A percentile compares a stretch with the other conserved stretches of the same genome.
Conservation (phyloP, 2,888 invertebrate species). For the Cheilosia variabilis region DNA sequence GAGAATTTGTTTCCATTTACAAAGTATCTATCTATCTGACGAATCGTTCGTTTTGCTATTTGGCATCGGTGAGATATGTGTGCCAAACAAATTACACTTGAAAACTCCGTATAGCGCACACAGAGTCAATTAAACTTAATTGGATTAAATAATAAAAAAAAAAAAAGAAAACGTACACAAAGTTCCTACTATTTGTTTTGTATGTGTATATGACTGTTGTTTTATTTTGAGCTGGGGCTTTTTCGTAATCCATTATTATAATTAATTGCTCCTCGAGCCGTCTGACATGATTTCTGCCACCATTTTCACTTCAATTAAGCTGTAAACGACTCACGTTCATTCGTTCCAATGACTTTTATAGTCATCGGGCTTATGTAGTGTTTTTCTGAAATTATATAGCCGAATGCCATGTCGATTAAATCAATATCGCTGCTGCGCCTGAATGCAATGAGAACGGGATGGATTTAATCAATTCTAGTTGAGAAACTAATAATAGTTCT, state of each 20-base stretch:
- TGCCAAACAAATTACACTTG: constrained; percentile 59
- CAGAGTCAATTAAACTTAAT: constrained; percentile 76
- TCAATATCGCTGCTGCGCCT: constrained; percentile 49
- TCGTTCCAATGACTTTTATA: constrained; percentile 23
- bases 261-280: constrained; percentile 74
- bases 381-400: constrained; percentile 49
- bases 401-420: constrained; percentile 64
- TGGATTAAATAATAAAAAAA: constrained; percentile 66
- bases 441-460: constrained; percentile 17
- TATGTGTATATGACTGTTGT: constrained; percentile 1
- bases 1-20: constrained; percentile 41
- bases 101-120: constrained; percentile 60
- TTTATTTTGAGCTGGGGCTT: constrained; percentile 35
- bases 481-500: constrained; percentile 57
- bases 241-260: constrained; percentile 76
- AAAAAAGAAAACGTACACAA: constrained; percentile 16
- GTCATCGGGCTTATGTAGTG: constrained; percentile 7
- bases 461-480: constrained; percentile 61
- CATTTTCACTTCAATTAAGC: constrained; percentile 75
- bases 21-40: constrained; percentile 53
- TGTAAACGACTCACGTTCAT: constrained; percentile 66
- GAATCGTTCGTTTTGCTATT: constrained; percentile 20
- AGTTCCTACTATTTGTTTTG: constrained; percentile 25
- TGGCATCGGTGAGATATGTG: constrained; percentile 39
- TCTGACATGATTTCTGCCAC: constrained; percentile 74